phyloP scores from a whole-genome alignment of 2,888 invertebrate genomes.

The Zygothrica quintamaculata region DNA sequence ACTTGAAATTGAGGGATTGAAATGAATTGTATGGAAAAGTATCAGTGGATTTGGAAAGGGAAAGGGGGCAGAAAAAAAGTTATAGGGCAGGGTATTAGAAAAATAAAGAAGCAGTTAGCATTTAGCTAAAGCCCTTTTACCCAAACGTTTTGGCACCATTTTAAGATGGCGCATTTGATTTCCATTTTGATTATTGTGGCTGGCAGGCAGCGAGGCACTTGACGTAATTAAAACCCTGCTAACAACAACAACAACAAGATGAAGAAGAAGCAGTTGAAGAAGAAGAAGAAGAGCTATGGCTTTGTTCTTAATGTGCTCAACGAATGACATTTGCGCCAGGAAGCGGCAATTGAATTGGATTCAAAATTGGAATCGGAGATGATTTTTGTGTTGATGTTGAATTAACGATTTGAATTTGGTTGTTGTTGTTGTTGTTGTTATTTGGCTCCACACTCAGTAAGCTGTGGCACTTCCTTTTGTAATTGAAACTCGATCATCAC shows the following conservation, averaged over 20 bases:
- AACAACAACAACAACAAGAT: conserved; percentile 10
- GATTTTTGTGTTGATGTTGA: not conserved
- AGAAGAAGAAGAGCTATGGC: not conserved
- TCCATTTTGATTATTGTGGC: conserved; percentile 74
- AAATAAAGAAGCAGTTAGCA: no score
- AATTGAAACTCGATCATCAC: conserved; percentile 80
- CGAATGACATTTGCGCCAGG: conserved; percentile 77
- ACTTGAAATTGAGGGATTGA: conserved; percentile 49
- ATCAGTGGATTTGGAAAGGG: conserved; percentile 4
- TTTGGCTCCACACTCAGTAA: conserved; percentile 27
- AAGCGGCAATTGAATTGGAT: conserved; percentile 63
- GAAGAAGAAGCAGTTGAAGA: not conserved
- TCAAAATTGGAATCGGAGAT: conserved; percentile 30
- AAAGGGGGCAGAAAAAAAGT: not conserved
- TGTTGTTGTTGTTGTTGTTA: conserved; percentile 10
- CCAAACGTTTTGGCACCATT: conserved; percentile 14
- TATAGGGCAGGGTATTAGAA: not conserved
- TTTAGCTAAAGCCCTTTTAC: conserved; percentile 19
- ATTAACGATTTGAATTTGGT: no score
- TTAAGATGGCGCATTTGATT: conserved; percentile 76
- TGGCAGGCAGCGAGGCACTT: conserved; percentile 63
- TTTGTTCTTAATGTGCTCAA: conserved; percentile 29
- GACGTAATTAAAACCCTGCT: conserved; percentile 73
- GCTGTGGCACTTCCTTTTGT: conserved; percentile 65
- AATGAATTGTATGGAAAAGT: no score